phyloP scores from a whole-genome alignment of 1,140 invertebrate genomes.

The Drosophila orena region DNA sequence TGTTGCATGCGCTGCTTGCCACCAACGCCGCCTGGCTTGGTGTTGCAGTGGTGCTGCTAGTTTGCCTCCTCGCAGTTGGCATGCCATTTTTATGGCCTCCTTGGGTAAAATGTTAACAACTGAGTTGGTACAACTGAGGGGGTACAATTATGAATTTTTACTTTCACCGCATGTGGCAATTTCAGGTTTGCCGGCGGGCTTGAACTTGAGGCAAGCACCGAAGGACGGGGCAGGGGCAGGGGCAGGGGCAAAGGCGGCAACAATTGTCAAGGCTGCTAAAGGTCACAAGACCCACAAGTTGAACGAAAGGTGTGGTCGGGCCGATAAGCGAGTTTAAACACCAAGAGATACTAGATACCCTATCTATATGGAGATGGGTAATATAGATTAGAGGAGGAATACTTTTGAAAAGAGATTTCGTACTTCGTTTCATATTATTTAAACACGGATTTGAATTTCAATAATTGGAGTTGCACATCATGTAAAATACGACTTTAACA shows the following conservation, averaged over 20 bases:
- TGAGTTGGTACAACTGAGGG: slow-evolving; percentile 11
- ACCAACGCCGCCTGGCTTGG: slow-evolving; percentile 20
- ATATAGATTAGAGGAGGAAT: background rate
- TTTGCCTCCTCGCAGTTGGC: slow-evolving; percentile 53
- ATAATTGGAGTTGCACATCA: background rate
- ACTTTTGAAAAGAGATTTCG: background rate
- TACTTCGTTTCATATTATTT: background rate
- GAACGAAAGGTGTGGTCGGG: slow-evolving; percentile 62
- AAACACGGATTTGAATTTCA: background rate
- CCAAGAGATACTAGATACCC: slow-evolving; percentile 1
- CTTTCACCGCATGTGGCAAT: slow-evolving; percentile 83
- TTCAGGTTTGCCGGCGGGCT: slow-evolving; percentile 43
- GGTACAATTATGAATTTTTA: slow-evolving; percentile 84
- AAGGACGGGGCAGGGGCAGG: slow-evolving; percentile 14
- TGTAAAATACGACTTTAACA: too few relatives aligned
- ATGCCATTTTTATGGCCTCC: slow-evolving; percentile 75
- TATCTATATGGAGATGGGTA: background rate
- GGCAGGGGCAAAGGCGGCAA: slow-evolving; percentile 30
- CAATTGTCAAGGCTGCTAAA: slow-evolving; percentile 77
- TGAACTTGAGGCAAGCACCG: slow-evolving; percentile 66
- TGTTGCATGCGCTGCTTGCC: slow-evolving; percentile 15
- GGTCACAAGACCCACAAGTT: slow-evolving; percentile 46
- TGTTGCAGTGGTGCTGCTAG: slow-evolving; percentile 16
- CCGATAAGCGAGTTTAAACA: slow-evolving; percentile 33
- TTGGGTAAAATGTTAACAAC: slow-evolving; percentile 61